These are phyloP conservation scores for Pelodytes ibericus DNA, from an alignment of 2,797 vertebrate species.

Conservation along the genomic window DNA sequence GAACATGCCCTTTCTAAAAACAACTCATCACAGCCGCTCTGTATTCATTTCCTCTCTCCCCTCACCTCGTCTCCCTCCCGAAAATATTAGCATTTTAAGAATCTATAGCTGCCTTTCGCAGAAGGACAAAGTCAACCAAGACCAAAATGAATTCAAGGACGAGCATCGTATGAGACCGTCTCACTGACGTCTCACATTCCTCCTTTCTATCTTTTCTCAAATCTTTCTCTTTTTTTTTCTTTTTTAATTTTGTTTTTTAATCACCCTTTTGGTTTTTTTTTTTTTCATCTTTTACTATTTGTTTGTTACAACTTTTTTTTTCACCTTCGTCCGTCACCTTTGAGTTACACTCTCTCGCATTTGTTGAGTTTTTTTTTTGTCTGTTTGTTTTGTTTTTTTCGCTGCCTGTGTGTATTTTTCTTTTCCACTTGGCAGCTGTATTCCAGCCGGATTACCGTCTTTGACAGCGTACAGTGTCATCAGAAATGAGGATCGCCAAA, in stretches of 20 bases:
- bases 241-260: too few relatives aligned
- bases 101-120: conserved; percentile 32
- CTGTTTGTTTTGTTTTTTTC: too few relatives aligned
- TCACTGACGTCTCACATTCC: not conserved
- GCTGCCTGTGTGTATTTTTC: too few relatives aligned
- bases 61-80: conserved; percentile 38
- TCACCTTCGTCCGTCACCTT: too few relatives aligned
- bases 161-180: not conserved
- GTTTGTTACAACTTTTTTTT: too few relatives aligned
- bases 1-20: conserved; percentile 50
- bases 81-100: conserved; percentile 54
- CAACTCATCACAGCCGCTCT: conserved; percentile 22
- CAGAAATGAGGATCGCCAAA: not conserved
- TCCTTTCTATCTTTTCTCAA: too few relatives aligned
- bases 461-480: not conserved
- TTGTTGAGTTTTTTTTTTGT: too few relatives aligned
- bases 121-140: conserved; percentile 43
- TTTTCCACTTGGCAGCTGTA: not conserved
- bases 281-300: too few relatives aligned
- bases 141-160: conserved; percentile 39
- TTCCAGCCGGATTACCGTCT: not conserved
- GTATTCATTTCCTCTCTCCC: conserved; percentile 26
- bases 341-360: too few relatives aligned
- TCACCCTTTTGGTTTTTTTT: too few relatives aligned
- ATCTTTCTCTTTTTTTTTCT: too few relatives aligned